phyloP scores from a whole-genome alignment of 2,888 invertebrate species.

The Andricus quercusramuli region DNA sequence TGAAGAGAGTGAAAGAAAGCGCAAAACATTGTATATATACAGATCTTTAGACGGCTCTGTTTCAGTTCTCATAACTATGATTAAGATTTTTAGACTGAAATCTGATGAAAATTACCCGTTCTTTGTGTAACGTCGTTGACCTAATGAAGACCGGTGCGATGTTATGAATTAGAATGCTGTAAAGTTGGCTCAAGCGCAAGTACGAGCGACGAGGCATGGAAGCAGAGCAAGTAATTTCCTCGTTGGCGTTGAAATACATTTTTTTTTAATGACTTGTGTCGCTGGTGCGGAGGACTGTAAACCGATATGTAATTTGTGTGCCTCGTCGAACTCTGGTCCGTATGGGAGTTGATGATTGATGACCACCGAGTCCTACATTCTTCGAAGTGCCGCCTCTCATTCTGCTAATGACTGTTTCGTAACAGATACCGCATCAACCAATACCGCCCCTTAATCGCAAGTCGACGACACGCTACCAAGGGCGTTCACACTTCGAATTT shows the following conservation, averaged over 20 bases:
- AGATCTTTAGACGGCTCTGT: background rate
- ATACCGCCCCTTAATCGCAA: constrained; percentile 52
- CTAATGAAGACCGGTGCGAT: constrained; percentile 39
- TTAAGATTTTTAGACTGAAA: constrained; percentile 26
- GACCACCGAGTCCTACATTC: constrained; percentile 65
- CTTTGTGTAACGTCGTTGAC: constrained; percentile 16
- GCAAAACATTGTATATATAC: background rate
- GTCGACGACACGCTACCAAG: constrained; percentile 56
- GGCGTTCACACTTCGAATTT: constrained; percentile 49
- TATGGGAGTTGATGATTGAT: constrained; percentile 72
- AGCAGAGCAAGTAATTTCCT: constrained; percentile 40
- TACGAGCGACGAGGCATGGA: constrained; percentile 16
- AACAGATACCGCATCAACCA: constrained; percentile 70
- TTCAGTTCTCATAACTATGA: constrained; percentile 34
- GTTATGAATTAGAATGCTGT: constrained; percentile 25
- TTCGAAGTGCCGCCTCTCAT: constrained; percentile 66
- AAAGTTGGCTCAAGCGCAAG: constrained; percentile 29
- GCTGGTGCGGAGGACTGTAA: constrained; percentile 51
- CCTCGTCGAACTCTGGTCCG: constrained; percentile 45
- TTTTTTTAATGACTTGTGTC: constrained; percentile 46
- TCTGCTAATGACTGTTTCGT: constrained; percentile 73
- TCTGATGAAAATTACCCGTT: constrained; percentile 5
- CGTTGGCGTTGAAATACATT: constrained; percentile 50
- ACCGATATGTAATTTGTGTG: constrained; percentile 68
- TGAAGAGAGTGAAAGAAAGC: background rate